A percentile compares a stretch with the other conserved stretches of the same genome.
phyloP scores from a whole-genome alignment of 30 jellyfish, hydroid and myxozoan species.

The Catostylus mosaicus region DNA sequence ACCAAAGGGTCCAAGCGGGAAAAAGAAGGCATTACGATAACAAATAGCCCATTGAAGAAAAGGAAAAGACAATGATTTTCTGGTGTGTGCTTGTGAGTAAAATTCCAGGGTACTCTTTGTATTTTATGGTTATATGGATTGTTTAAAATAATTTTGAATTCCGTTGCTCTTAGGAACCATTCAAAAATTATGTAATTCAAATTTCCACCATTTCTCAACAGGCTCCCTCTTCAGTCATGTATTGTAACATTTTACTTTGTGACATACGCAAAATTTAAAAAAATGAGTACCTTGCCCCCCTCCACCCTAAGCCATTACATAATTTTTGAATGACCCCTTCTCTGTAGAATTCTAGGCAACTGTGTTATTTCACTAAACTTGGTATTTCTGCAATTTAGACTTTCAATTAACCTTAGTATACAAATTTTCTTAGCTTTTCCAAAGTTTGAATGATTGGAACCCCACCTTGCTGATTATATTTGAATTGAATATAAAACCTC shows the following conservation, averaged over 20 bases:
- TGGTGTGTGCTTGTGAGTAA: not conserved
- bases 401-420: too few species aligned
- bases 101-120: too few species aligned
- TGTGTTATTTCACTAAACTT: too few species aligned
- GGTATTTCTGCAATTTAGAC: too few species aligned
- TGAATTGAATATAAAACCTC: too few species aligned
- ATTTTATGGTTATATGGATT: not conserved
- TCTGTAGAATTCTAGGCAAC: too few species aligned
- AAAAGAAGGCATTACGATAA: conserved; percentile 4
- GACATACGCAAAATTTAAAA: too few species aligned
- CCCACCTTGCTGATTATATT: not conserved
- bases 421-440: not conserved
- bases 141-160: not conserved
- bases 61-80: not conserved
- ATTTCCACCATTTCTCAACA: not conserved
- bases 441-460: not conserved
- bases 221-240: too few species aligned
- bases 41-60: conserved; percentile 9
- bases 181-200: not conserved
- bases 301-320: too few species aligned
- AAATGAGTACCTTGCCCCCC: too few species aligned
- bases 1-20: not conserved
- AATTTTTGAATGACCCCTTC: too few species aligned
- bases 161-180: not conserved
- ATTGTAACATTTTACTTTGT: too few species aligned